Evolutionary conservation across 53 echinoderm and acorn worm genomes (phyloP), one percentile per base, ranked within the genome.

Genomic region (Zoroaster sp.): DNA sequence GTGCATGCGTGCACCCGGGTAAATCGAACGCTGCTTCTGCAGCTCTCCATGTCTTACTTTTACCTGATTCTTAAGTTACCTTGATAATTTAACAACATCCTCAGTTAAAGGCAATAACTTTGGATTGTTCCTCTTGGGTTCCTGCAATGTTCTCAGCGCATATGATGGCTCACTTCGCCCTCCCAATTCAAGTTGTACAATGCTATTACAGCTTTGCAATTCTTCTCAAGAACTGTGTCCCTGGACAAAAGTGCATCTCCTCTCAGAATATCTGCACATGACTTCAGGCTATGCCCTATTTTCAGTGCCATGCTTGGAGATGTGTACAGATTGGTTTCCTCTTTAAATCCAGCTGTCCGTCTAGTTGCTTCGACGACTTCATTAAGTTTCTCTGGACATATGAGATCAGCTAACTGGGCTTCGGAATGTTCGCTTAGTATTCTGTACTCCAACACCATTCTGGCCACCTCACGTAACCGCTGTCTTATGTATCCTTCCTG

Each of bases 141-240:
- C 90, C 12, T 87, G 21, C 40, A 94, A 68, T 13, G 82, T 92
- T 35, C 94, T 65, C 54, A 90, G 77, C 7, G 92, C 90, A 66
- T n/a, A n/a, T 94, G 94, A 45, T 88, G 88, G 66, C 90, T 90
- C 23, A 94, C 87, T 69, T 90, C 65, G 46, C 51, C 86, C 20
- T 91, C 90, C 95, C 90, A 93, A 21, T 91, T 88, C 72, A 91
- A 77, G 70, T 68, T 79, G 75, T 93, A 93, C 37, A 93, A 59
- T 63, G 46, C 17, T 32, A 78, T 28, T 34, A 90, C 35, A 67
- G 69, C 80, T 73, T 69, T 87, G 80, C 87, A 90, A 13, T 90
- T 71, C 74, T 78, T 86, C 55, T 90, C 90, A 7, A 63, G 5
- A 21, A 5, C 41, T 66, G 86, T 79, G 77, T 94, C 80, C 21